Conservation (phyloP, 2,888 invertebrate species). For the Scaptodrosophila latifasciaeformis region DNA sequence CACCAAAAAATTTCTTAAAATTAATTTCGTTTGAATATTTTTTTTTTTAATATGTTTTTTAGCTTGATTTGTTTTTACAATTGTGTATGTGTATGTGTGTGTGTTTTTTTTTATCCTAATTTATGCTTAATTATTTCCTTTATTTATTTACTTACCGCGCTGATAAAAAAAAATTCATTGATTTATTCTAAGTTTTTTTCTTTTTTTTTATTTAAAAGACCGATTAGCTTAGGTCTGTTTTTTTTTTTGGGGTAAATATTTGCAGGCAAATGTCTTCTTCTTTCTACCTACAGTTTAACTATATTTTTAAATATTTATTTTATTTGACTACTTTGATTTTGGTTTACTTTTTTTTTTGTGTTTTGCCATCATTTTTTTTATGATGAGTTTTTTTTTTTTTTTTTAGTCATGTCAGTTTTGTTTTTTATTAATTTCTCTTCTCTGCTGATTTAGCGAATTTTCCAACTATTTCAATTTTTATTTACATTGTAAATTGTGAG, state of each 20-base stretch:
- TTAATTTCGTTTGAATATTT: conserved; percentile 16
- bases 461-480: conserved; percentile 39
- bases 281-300: too few species aligned
- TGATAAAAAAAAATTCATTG: neutral
- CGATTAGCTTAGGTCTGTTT: neutral
- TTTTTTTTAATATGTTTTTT: conserved; percentile 19
- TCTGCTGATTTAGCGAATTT: conserved; percentile 16
- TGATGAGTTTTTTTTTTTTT: neutral
- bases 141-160: conserved; percentile 7
- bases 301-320: neutral
- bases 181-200: too few species aligned
- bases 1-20: too few species aligned
- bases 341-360: neutral
- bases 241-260: too few species aligned
- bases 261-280: too few species aligned
- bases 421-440: conserved; percentile 3
- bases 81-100: conserved; percentile 13
- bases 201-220: neutral
- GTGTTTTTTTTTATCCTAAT: conserved; percentile 1
- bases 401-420: neutral
- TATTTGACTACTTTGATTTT: conserved; percentile 19
- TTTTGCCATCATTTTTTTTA: neutral
- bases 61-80: conserved; percentile 19
- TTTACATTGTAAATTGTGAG: conserved; percentile 48
- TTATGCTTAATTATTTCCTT: neutral